phyloP scores from a whole-genome alignment of 2,797 vertebrate genomes.

The Cryptoprocta ferox region DNA sequence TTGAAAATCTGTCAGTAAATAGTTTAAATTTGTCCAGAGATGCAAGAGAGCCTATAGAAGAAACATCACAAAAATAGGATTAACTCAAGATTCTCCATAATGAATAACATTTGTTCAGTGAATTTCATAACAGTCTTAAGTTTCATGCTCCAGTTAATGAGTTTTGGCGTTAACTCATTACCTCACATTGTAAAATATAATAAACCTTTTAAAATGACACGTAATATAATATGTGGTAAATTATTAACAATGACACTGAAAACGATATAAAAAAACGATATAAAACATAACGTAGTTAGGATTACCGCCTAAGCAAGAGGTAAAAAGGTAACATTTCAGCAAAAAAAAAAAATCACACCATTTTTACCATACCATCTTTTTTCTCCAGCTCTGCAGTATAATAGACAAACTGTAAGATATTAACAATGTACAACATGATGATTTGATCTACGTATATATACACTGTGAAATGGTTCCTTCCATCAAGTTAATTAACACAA shows the following conservation, averaged over 20 bases:
- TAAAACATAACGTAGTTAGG: not conserved
- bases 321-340: not conserved
- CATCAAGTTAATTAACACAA: not conserved
- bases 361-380: not conserved
- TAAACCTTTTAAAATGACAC: not conserved
- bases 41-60: not conserved
- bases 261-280: not conserved
- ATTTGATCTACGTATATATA: not conserved
- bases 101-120: not conserved
- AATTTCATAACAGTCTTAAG: slow-evolving; percentile 23
- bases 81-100: slow-evolving; percentile 17
- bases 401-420: not conserved
- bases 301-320: not conserved
- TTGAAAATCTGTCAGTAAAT: not conserved
- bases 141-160: not conserved
- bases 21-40: slow-evolving; percentile 34
- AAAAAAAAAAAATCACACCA: not conserved
- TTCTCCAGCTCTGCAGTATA: not conserved
- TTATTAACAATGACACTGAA: not conserved
- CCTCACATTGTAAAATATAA: not conserved
- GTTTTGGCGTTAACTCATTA: not conserved
- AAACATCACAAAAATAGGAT: not conserved
- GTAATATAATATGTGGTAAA: not conserved
- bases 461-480: not conserved
- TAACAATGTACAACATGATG: not conserved